Base-by-base conservation (phyloP, 35 echinoderm and acorn worm species). In the Lytechinus variegatus region DNA sequence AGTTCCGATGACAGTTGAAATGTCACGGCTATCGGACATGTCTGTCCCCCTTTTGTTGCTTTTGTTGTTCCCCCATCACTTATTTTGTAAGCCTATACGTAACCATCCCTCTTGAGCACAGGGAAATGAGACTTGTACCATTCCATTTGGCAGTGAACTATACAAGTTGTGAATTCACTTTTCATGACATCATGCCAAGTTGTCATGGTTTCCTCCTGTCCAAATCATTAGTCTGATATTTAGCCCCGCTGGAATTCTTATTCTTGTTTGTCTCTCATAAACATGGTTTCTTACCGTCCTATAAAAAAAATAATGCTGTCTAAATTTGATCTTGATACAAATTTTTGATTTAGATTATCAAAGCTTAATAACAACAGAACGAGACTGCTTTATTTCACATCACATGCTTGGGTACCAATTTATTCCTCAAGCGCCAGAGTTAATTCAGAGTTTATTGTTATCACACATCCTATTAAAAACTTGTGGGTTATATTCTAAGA, bases 41-140 rank as follows among this genome's bases (percentile, higher is more conserved):
- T 93, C 92, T 93, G 54, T 27, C 27, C 53, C 53, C 53, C 53
- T 55, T 33, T 54, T 93, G n/a, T 33, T 92, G 29, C 88, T 90
- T 44, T 19, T 93, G 92, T 57, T 93, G 52, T 93, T 93, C 27
- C 92, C 29, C 53, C 29, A 53, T 57, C n/a, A 93, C 92, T 93
- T 93, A 54, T 93, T 93, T 93, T 93, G 92, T 93, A 93, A 93
- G 92, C 27, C 92, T 93, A 93, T 93, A 93, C 54, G 52, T 24
- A 27, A 4, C 54, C 92, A 57, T 57, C 92, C 57, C 92, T 54
- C 92, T 19, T 10, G 92, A 93, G 92, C 55, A 54, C 55, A 24
- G 66, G 66, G 66, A 79, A 79, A 79, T 79, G 66, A 79, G 66
- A 79, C 66, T 24, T 79, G 66, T 79, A 79, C 66, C 66, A 79